Evolutionary conservation across 2,888 invertebrate species (phyloP).

Genomic region (Atherix ibis): DNA sequence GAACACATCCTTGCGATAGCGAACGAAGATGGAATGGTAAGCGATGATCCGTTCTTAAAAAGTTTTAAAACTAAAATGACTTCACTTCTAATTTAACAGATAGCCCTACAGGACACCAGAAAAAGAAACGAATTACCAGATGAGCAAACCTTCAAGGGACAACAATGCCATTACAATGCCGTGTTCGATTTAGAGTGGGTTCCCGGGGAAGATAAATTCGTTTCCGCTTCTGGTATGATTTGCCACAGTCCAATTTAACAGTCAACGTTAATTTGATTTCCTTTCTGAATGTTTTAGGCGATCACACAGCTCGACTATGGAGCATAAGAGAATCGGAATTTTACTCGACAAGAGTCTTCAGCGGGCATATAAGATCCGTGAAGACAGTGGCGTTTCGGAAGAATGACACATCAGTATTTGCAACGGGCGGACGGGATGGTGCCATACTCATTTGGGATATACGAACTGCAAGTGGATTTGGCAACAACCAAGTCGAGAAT

Average conservation of each 20-base stretch:
- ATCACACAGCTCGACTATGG: conserved; percentile 69
- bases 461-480: conserved; percentile 36
- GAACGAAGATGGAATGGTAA: conserved; percentile 69
- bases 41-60: not conserved
- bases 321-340: conserved; percentile 43
- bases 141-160: conserved; percentile 34
- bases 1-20: conserved; percentile 64
- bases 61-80: conserved; percentile 3
- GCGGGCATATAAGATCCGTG: conserved; percentile 64
- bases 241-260: not conserved
- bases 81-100: conserved; percentile 12
- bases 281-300: conserved; percentile 37
- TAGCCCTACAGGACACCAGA: conserved; percentile 37
- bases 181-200: conserved; percentile 84
- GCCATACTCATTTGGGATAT: conserved; percentile 76
- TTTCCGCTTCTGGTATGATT: conserved; percentile 56
- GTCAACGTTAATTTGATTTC: not conserved
- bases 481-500: conserved; percentile 45
- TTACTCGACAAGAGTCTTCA: conserved; percentile 40
- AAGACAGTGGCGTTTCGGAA: conserved; percentile 65
- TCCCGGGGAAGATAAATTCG: conserved; percentile 54
- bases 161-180: conserved; percentile 65
- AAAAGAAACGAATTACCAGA: conserved; percentile 21
- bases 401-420: conserved; percentile 57
- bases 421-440: conserved; percentile 78